Evolutionary conservation across 1,140 invertebrate species (phyloP).

Genomic region (Ceratoteleas bidentatus): DNA sequence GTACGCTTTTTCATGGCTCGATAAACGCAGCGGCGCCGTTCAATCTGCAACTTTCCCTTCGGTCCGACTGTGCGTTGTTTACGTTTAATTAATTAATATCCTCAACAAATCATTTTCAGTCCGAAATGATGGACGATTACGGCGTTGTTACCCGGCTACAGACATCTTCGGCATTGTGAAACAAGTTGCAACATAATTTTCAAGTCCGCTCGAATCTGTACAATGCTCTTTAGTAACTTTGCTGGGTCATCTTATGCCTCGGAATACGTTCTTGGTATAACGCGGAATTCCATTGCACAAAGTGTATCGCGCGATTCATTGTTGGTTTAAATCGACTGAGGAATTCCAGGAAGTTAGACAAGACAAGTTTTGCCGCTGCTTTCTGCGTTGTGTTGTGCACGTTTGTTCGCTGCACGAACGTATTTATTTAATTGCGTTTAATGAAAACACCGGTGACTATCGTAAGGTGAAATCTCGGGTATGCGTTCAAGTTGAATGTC

Average conservation of each 20-base stretch:
- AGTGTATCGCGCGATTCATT: slow-evolving; percentile 60
- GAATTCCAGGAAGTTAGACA: slow-evolving; percentile 55
- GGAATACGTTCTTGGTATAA: slow-evolving; percentile 53
- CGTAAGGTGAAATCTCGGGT: slow-evolving; percentile 12
- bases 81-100: neutral
- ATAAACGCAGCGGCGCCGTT: neutral
- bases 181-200: slow-evolving; percentile 46
- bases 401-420: slow-evolving; percentile 49
- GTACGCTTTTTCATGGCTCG: neutral
- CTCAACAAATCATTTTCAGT: neutral
- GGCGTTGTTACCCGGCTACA: neutral
- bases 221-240: slow-evolving; percentile 57
- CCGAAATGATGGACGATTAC: slow-evolving; percentile 7
- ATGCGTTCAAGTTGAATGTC: neutral
- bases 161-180: slow-evolving; percentile 22
- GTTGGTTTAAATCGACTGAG: slow-evolving; percentile 59
- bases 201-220: slow-evolving; percentile 41
- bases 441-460: slow-evolving; percentile 27
- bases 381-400: slow-evolving; percentile 26
- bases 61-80: neutral
- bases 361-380: slow-evolving; percentile 55
- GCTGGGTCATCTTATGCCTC: slow-evolving; percentile 48
- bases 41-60: neutral
- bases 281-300: slow-evolving; percentile 56
- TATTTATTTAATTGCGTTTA: slow-evolving; percentile 61